phyloP scores from a whole-genome alignment of 2,113 vertebrate genomes.

The Coregonus clupeaformis region DNA sequence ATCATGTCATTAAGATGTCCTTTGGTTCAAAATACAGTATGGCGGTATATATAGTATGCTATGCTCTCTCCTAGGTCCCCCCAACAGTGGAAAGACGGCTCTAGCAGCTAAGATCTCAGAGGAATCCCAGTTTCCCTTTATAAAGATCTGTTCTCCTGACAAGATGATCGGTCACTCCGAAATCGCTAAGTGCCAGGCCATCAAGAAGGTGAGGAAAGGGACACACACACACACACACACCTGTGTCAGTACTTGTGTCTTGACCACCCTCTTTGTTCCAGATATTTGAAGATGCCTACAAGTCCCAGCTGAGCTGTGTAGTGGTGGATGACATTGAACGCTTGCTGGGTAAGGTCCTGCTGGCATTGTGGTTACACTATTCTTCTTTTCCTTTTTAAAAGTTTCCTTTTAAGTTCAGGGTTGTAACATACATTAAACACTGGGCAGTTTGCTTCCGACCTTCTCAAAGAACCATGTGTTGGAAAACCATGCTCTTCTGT shows the following conservation, averaged over 20 bases:
- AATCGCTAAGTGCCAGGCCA: constrained; percentile 96
- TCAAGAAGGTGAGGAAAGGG: constrained; percentile 85
- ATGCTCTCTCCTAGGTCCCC: constrained; percentile 78
- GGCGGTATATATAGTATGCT: too few relatives aligned
- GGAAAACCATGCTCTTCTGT: too few relatives aligned
- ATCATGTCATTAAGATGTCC: too few relatives aligned
- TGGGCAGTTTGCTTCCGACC: too few relatives aligned
- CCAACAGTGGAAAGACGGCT: constrained; percentile 94
- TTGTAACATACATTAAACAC: too few relatives aligned
- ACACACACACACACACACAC: not conserved
- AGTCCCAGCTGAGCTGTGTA: constrained; percentile 96
- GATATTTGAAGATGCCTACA: constrained; percentile 98
- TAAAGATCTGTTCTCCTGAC: constrained; percentile 98
- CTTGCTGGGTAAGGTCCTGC: constrained; percentile 81
- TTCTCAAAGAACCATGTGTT: too few relatives aligned
- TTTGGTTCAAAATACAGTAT: too few relatives aligned
- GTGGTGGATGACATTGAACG: constrained; percentile 96
- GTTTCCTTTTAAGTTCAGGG: too few relatives aligned
- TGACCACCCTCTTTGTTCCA: constrained; percentile 46
- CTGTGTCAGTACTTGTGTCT: not conserved
- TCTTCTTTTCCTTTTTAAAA: too few relatives aligned
- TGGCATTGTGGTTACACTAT: not conserved
- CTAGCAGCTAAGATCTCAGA: constrained; percentile 93
- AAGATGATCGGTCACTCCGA: constrained; percentile 98
- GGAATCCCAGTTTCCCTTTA: constrained; percentile 96